A percentile compares a stretch with the other conserved stretches of the same genome.
Conservation (phyloP, 2,888 invertebrate genomes). For the Oithona nana region DNA sequence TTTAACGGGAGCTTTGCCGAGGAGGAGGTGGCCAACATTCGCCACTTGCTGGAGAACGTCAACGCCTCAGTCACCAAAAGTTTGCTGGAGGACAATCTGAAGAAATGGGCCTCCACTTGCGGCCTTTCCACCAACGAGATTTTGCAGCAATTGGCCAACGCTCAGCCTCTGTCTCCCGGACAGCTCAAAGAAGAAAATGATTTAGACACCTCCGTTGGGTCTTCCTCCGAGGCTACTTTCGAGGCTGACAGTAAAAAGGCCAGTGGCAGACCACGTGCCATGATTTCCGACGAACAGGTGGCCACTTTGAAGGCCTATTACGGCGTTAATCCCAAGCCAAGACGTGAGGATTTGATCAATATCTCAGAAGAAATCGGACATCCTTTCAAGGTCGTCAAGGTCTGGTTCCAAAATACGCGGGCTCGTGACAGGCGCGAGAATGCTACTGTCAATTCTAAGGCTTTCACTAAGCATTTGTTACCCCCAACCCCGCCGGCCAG, state of each 20-base stretch:
- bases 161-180: constrained; percentile 19
- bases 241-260: constrained; percentile 24
- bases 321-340: constrained; percentile 71
- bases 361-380: constrained; percentile 54
- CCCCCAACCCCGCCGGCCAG: constrained; percentile 22
- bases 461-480: not conserved
- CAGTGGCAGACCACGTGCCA: constrained; percentile 55
- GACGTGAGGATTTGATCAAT: constrained; percentile 72
- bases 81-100: constrained; percentile 46
- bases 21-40: constrained; percentile 31
- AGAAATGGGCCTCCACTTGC: constrained; percentile 37
- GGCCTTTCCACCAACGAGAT: constrained; percentile 41
- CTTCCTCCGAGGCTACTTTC: constrained; percentile 27
- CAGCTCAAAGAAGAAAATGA: constrained; percentile 21
- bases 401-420: constrained; percentile 90
- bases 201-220: constrained; percentile 28
- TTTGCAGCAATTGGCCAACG: constrained; percentile 35
- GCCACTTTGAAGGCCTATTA: constrained; percentile 72
- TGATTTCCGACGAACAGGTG: constrained; percentile 84
- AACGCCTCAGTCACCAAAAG: constrained; percentile 54
- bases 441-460: constrained; percentile 28
- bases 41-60: constrained; percentile 51
- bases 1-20: constrained; percentile 3
- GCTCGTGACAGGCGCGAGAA: constrained; percentile 63
- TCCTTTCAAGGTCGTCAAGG: constrained; percentile 43